Evolutionary conservation across 2,888 invertebrate genomes (phyloP).

Genomic region (Fragum fragum): DNA sequence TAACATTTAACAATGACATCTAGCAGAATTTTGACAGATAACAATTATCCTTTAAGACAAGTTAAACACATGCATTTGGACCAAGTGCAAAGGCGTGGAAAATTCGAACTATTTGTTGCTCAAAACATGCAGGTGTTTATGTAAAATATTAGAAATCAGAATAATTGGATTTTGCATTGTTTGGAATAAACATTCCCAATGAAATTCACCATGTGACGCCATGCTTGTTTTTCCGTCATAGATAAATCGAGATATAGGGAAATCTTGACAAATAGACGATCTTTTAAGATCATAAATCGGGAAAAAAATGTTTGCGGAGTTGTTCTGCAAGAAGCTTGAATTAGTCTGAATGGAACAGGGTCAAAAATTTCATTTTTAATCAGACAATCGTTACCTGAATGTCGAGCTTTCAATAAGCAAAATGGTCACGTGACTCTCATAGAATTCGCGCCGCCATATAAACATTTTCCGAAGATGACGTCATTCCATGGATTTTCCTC

Average conservation of each 20-base stretch:
- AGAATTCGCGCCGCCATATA: slow-evolving; percentile 70
- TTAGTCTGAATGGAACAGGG: not conserved
- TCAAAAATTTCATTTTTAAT: slow-evolving; percentile 39
- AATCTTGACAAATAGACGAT: not conserved
- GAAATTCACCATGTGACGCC: slow-evolving; percentile 80
- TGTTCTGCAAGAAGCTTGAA: not conserved
- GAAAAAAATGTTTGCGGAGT: not conserved
- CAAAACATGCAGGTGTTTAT: no score
- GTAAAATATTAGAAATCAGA: no score
- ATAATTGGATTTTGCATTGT: no score
- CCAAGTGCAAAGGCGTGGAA: not conserved
- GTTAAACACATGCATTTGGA: not conserved
- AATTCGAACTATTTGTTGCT: no score
- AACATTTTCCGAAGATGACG: slow-evolving; percentile 77
- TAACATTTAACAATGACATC: not conserved
- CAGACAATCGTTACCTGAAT: slow-evolving; percentile 73
- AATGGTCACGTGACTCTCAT: slow-evolving; percentile 83
- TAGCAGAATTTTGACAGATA: slow-evolving; percentile 5
- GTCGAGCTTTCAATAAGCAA: slow-evolving; percentile 80
- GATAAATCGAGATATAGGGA: not conserved
- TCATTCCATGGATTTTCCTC: slow-evolving; percentile 60
- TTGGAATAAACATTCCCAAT: slow-evolving; percentile 44
- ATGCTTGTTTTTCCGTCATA: slow-evolving; percentile 75
- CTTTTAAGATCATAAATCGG: not conserved
- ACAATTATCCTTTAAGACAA: not conserved